These are phyloP conservation scores for Lordiphosa clarofinis DNA, from an alignment of 1,140 invertebrate species.

Conservation along the genomic window DNA sequence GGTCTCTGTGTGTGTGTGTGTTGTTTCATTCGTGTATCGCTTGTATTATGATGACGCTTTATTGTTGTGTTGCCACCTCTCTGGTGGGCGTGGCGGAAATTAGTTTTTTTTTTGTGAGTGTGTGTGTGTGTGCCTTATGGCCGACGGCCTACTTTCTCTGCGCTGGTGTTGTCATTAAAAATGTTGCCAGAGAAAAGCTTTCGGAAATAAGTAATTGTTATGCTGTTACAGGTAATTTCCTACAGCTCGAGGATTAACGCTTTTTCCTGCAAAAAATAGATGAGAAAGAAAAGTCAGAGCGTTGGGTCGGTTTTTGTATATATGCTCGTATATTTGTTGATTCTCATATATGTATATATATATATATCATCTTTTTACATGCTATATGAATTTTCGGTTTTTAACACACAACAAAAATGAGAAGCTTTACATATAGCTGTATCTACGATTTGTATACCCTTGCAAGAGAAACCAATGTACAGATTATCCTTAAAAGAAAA, in stretches of 20 bases:
- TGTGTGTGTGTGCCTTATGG: background rate
- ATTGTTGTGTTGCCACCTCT: constrained; percentile 21
- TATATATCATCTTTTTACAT: constrained; percentile 29
- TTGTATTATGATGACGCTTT: constrained; percentile 24
- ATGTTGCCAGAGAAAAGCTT: constrained; percentile 29
- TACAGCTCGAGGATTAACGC: constrained; percentile 32
- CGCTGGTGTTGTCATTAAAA: constrained; percentile 40
- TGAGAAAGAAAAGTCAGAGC: constrained; percentile 7
- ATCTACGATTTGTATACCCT: background rate
- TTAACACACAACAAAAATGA: constrained; percentile 12
- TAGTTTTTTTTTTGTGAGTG: constrained; percentile 33
- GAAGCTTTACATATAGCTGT: constrained; percentile 12
- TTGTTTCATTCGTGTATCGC: constrained; percentile 5
- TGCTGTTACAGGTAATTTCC: constrained; percentile 62
- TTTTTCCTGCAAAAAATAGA: constrained; percentile 1
- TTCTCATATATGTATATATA: constrained; percentile 23
- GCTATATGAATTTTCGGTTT: constrained; percentile 34
- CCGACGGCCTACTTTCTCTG: constrained; percentile 9
- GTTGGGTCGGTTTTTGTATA: constrained; percentile 15
- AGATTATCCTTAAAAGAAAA: too few species aligned
- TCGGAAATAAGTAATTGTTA: constrained; percentile 53
- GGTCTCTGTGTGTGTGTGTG: background rate
- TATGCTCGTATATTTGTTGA: constrained; percentile 50
- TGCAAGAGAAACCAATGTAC: too few species aligned
- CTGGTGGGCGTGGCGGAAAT: constrained; percentile 54